Evolutionary conservation across 2,888 invertebrate genomes (phyloP).

Genomic region (Andrena dorsata): DNA sequence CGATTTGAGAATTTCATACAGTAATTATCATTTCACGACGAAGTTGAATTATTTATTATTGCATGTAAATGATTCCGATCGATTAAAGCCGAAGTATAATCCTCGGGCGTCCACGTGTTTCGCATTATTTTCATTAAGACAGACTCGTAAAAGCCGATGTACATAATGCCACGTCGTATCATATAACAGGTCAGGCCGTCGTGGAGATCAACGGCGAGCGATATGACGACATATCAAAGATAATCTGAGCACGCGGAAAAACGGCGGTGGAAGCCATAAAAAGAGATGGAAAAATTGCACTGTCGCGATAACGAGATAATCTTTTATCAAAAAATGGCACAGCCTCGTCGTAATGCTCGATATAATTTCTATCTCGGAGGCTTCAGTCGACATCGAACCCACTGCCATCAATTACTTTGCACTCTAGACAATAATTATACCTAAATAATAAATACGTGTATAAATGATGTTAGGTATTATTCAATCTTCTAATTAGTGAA

Average conservation of each 20-base stretch:
- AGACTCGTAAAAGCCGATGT: constrained; percentile 26
- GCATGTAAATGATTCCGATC: background rate
- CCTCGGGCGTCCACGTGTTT: background rate
- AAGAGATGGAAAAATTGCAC: constrained; percentile 31
- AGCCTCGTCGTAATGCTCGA: background rate
- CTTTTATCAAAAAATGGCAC: constrained; percentile 42
- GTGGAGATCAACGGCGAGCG: constrained; percentile 24
- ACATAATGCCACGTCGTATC: constrained; percentile 18
- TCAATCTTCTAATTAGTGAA: too few relatives aligned
- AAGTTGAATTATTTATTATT: background rate
- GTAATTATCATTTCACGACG: background rate
- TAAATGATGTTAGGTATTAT: too few relatives aligned
- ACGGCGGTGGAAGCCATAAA: constrained; percentile 29
- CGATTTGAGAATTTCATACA: background rate
- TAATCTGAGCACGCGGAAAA: constrained; percentile 56
- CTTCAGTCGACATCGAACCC: background rate
- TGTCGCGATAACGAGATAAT: constrained; percentile 32
- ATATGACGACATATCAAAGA: constrained; percentile 53
- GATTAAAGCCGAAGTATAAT: constrained; percentile 3
- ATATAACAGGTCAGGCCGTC: constrained; percentile 24
- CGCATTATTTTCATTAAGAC: constrained; percentile 32
- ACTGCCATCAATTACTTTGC: background rate
- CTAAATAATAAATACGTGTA: too few relatives aligned
- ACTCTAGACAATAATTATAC: background rate
- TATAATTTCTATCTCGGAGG: constrained; percentile 11